phyloP scores from a whole-genome alignment of 2,797 vertebrate genomes.

The Psittacula derbiana region DNA sequence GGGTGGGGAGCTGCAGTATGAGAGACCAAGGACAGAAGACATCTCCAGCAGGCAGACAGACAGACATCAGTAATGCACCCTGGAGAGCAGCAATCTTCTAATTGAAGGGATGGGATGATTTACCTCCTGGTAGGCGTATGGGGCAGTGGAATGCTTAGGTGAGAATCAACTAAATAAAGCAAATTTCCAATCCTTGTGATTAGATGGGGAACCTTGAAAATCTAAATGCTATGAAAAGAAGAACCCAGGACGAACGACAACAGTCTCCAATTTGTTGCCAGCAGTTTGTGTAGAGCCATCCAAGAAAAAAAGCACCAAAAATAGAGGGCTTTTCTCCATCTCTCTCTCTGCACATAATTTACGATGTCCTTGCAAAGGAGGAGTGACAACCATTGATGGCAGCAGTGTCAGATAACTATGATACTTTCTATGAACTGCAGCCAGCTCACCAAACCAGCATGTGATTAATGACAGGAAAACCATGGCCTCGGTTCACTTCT shows the following conservation, averaged over 20 bases:
- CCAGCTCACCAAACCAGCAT: background rate
- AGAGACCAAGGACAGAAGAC: background rate
- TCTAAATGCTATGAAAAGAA: background rate
- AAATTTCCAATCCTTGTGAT: background rate
- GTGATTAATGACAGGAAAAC: conserved; percentile 59
- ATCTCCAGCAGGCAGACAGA: background rate
- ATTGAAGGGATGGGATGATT: background rate
- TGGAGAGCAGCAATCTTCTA: background rate
- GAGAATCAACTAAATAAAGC: background rate
- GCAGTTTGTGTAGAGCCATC: conserved; percentile 30
- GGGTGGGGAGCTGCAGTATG: background rate
- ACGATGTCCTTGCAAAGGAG: background rate
- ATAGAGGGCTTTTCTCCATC: conserved; percentile 36
- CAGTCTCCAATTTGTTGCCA: conserved; percentile 21
- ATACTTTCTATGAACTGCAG: conserved; percentile 56
- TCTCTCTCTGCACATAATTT: conserved; percentile 19
- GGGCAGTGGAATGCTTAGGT: background rate
- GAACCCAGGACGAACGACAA: background rate
- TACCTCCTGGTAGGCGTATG: background rate
- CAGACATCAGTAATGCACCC: background rate
- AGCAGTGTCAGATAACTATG: conserved; percentile 49
- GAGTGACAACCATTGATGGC: conserved; percentile 34
- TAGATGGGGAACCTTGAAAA: background rate
- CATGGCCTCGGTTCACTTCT: conserved; percentile 28
- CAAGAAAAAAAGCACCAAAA: conserved; percentile 30